phyloP scores from a whole-genome alignment of 2,888 invertebrate genomes.

The Caenorhabditis drosophilae region DNA sequence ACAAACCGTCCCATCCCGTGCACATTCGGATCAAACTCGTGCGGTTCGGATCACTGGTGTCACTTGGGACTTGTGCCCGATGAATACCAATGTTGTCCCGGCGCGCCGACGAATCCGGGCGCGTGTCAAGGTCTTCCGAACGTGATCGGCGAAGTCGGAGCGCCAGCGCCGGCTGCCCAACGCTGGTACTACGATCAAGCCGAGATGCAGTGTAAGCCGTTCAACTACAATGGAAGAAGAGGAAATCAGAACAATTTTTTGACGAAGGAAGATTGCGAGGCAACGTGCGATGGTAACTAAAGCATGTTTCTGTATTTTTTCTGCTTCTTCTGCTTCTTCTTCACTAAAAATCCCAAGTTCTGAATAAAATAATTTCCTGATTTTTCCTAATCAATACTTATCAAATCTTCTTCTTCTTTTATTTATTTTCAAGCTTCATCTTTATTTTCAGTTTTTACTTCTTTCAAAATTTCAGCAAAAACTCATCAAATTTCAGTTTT shows the following conservation, averaged over 20 bases:
- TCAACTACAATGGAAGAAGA: constrained; percentile 59
- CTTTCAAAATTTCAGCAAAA: not conserved
- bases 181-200: constrained; percentile 60
- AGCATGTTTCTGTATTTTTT: not conserved
- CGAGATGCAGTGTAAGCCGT: constrained; percentile 54
- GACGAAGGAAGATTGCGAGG: constrained; percentile 61
- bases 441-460: not conserved
- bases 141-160: constrained; percentile 43
- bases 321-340: too few species aligned
- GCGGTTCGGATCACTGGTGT: constrained; percentile 61
- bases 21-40: constrained; percentile 58
- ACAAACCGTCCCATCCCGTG: constrained; percentile 55
- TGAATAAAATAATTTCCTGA: not conserved
- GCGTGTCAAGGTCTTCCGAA: constrained; percentile 57
- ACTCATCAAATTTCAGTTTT: constrained; percentile 46
- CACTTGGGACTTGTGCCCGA: constrained; percentile 61
- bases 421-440: not conserved
- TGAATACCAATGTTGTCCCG: constrained; percentile 65
- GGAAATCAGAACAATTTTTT: constrained; percentile 68
- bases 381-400: constrained; percentile 7
- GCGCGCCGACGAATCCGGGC: constrained; percentile 54
- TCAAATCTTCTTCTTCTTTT: constrained; percentile 3
- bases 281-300: constrained; percentile 61
- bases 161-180: constrained; percentile 45
- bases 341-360: too few species aligned